Percentiles rank a stretch among this genome's conserved stretches.
These are phyloP conservation scores for Ornithoptera alexandrae DNA, from an alignment of 2,888 invertebrate genomes.

Conservation along the genomic window DNA sequence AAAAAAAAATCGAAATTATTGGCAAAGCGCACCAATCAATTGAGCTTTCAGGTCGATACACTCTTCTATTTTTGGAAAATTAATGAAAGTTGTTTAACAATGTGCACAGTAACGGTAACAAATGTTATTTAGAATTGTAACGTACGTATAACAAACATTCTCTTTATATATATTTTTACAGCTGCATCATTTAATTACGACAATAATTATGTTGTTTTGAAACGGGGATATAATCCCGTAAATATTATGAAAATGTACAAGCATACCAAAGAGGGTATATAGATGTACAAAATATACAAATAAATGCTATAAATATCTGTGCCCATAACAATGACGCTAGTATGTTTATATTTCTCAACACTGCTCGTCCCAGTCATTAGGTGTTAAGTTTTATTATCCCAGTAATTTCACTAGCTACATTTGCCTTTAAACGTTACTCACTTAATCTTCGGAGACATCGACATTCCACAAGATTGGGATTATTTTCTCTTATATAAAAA, in stretches of 20 bases:
- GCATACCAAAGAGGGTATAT: background rate
- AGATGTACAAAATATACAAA: background rate
- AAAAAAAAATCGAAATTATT: background rate
- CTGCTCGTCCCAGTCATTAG: no score
- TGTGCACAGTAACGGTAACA: background rate
- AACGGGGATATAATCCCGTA: constrained; percentile 1
- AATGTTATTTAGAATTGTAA: constrained; percentile 3
- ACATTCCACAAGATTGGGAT: no score
- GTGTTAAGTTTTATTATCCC: no score
- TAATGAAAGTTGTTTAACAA: background rate
- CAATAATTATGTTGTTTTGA: constrained; percentile 1
- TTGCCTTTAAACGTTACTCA: no score
- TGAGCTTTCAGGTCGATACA: background rate
- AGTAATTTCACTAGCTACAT: no score
- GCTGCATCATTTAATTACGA: background rate
- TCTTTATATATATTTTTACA: background rate
- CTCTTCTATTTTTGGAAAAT: background rate
- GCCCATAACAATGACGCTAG: background rate
- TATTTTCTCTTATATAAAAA: no score
- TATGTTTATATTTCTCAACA: no score
- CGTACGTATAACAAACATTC: background rate
- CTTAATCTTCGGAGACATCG: no score
- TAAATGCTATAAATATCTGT: background rate
- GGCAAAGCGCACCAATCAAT: background rate
- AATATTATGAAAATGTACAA: constrained; percentile 6